phyloP scores from a whole-genome alignment of 2,113 vertebrate species.

The Bubo bubo region DNA sequence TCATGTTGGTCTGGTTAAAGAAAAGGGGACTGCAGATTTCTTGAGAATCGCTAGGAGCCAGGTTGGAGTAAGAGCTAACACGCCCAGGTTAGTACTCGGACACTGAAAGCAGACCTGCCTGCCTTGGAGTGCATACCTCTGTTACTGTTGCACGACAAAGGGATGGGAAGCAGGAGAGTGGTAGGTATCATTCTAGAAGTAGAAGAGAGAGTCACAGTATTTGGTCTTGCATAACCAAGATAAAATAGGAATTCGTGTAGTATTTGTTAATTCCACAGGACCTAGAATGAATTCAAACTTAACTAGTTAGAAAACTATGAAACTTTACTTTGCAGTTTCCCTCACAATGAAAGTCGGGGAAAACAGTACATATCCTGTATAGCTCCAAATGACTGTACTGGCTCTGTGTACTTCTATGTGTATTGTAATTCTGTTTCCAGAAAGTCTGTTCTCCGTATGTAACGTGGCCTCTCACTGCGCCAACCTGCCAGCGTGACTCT shows the following conservation, averaged over 20 bases:
- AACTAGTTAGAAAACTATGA: not conserved
- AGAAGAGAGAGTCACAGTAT: not conserved
- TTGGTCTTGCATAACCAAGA: not conserved
- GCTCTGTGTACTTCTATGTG: fast-evolving
- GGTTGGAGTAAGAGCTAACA: fast-evolving
- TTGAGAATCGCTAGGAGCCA: not conserved
- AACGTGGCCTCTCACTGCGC: not conserved
- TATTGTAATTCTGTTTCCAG: not conserved
- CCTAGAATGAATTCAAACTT: not conserved
- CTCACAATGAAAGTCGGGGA: too few relatives aligned
- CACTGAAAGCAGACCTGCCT: not conserved
- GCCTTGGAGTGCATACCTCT: fast-evolving
- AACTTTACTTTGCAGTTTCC: not conserved
- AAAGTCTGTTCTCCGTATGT: not conserved
- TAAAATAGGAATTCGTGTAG: not conserved
- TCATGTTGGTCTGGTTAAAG: not conserved
- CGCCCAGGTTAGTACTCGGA: fast-evolving
- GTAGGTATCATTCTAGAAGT: not conserved
- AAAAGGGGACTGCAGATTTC: not conserved
- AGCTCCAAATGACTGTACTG: not conserved
- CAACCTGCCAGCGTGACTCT: not conserved
- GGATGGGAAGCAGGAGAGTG: not conserved
- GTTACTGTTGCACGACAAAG: not conserved
- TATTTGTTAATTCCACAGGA: not conserved
- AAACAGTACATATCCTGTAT: not conserved